Percentiles rank a stretch among this genome's conserved stretches.
These are phyloP conservation scores for Dermochelys coriacea DNA, from an alignment of 2,797 vertebrate species.

Conservation along the genomic window DNA sequence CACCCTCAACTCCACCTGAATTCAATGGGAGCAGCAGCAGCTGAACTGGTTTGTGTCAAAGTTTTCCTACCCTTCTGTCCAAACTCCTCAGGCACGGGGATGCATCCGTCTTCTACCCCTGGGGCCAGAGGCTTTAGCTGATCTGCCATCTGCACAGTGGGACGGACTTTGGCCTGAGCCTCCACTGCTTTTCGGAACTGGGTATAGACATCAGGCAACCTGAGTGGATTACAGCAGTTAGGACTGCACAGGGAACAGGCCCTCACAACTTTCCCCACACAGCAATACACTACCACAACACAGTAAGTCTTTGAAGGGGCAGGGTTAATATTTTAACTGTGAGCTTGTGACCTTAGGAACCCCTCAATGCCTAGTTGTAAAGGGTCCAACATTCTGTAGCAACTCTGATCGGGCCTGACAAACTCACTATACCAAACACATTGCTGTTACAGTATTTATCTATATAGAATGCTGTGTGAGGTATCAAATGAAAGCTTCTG, in stretches of 20 bases:
- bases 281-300: neutral
- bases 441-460: neutral
- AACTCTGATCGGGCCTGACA: neutral
- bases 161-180: constrained; percentile 78
- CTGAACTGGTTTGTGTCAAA: neutral
- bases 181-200: constrained; percentile 87
- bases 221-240: constrained; percentile 28
- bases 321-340: neutral
- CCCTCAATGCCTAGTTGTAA: neutral
- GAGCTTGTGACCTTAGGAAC: neutral
- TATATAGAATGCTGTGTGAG: neutral
- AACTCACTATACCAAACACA: neutral
- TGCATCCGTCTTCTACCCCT: constrained; percentile 82
- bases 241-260: neutral
- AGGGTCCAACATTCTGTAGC: neutral
- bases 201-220: constrained; percentile 89
- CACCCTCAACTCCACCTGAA: neutral
- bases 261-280: neutral
- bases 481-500: neutral
- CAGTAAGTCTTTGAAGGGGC: neutral
- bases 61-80: constrained; percentile 80
- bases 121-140: constrained; percentile 80
- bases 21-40: neutral
- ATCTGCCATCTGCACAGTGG: constrained; percentile 70
- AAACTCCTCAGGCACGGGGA: constrained; percentile 83